phyloP scores from a whole-genome alignment of 2,888 invertebrate genomes.

The Apodemia zela region DNA sequence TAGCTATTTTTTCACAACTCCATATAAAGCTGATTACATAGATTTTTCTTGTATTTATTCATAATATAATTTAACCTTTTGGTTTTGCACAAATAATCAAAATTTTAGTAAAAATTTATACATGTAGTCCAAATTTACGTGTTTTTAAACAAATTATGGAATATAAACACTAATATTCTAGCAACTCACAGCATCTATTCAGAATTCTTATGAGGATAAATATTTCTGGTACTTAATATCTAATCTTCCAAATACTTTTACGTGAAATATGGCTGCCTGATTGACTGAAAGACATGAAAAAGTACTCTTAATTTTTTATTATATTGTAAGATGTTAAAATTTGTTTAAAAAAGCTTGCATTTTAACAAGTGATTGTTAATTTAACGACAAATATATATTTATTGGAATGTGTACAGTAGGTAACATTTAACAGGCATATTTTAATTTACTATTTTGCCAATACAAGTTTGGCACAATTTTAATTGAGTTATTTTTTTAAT shows the following conservation, averaged over 20 bases:
- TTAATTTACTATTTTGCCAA: too few species aligned
- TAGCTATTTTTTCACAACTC: slow-evolving; percentile 3
- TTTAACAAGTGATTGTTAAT: neutral
- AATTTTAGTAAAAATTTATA: neutral
- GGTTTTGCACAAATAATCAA: neutral
- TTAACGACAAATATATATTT: neutral
- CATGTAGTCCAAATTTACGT: neutral
- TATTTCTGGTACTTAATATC: too few species aligned
- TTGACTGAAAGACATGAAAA: neutral
- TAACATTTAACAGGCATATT: too few species aligned
- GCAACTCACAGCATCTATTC: too few species aligned
- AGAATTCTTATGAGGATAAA: neutral
- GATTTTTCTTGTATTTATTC: neutral
- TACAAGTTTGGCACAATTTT: too few species aligned
- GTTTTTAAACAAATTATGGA: neutral
- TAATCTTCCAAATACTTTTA: too few species aligned
- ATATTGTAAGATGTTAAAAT: too few species aligned
- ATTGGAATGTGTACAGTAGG: slow-evolving; percentile 10
- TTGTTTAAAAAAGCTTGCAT: neutral
- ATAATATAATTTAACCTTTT: neutral
- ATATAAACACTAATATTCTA: neutral
- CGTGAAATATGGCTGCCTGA: neutral
- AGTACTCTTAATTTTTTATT: too few species aligned
- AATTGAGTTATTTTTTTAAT: too few species aligned
- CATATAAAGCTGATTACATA: slow-evolving; percentile 6